Evolutionary conservation across 2,113 vertebrate genomes (phyloP).

Genomic region (Sinocyclocheilus maitianheensis): DNA sequence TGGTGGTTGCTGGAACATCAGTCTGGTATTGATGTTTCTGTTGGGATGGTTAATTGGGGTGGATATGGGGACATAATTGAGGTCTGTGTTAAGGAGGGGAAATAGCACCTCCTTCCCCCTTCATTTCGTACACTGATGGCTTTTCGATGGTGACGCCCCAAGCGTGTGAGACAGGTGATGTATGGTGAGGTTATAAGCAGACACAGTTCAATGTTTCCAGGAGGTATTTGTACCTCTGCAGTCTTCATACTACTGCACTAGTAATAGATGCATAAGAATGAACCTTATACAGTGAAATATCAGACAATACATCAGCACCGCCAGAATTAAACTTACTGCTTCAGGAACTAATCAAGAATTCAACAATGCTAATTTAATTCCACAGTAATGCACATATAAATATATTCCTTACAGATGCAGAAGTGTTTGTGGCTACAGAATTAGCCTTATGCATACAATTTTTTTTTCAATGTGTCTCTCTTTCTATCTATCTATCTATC

Average conservation of each 20-base stretch:
- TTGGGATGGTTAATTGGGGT: slow-evolving; percentile 75
- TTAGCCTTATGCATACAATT: too few relatives aligned
- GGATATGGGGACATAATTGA: slow-evolving; percentile 76
- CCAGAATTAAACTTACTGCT: background rate
- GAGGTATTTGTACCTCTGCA: slow-evolving; percentile 5
- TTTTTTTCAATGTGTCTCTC: too few relatives aligned
- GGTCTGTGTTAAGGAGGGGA: slow-evolving; percentile 59
- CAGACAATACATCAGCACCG: background rate
- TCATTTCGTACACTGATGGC: slow-evolving; percentile 41
- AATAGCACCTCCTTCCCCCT: slow-evolving; percentile 46
- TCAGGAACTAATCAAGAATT: background rate
- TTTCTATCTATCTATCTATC: background rate
- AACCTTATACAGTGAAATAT: slow-evolving; percentile 18
- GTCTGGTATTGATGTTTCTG: slow-evolving; percentile 76
- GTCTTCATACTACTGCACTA: background rate
- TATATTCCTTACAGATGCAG: background rate
- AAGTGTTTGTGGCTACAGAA: background rate
- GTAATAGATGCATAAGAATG: slow-evolving; percentile 3
- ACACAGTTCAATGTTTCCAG: slow-evolving; percentile 18
- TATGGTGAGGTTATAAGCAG: slow-evolving; percentile 20
- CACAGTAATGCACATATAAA: background rate
- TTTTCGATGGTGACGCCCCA: slow-evolving; percentile 30
- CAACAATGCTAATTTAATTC: background rate
- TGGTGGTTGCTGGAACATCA: slow-evolving; percentile 68
- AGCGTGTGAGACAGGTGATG: slow-evolving; percentile 13